Evolutionary conservation across 23 tunicate species (phyloP).

Genomic region (Corella eumyota): DNA sequence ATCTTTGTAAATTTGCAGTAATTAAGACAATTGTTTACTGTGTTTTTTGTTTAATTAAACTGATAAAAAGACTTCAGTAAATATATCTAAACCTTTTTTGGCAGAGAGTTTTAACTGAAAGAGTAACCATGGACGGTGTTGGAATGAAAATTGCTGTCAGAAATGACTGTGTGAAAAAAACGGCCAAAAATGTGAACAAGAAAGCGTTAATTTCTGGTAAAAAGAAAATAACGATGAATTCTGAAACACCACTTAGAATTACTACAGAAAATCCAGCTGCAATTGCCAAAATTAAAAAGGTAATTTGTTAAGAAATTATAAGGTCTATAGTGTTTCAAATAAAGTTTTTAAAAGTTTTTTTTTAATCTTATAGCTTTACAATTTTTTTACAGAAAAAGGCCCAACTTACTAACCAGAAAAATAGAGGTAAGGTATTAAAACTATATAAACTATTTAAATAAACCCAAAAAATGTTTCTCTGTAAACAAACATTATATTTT

Average conservation of each 20-base stretch:
- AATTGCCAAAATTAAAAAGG: conserved; percentile 37
- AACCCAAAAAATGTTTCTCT: too few relatives aligned
- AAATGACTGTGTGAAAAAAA: conserved; percentile 24
- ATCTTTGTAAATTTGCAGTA: too few relatives aligned
- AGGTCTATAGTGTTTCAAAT: background rate
- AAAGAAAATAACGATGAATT: too few relatives aligned
- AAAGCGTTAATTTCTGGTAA: conserved; percentile 3
- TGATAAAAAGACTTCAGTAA: background rate
- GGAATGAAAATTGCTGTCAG: conserved; percentile 61
- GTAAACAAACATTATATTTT: too few relatives aligned
- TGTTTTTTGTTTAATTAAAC: background rate
- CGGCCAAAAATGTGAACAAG: background rate
- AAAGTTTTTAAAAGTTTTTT: too few relatives aligned
- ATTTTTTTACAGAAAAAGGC: too few relatives aligned
- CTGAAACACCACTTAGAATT: too few relatives aligned
- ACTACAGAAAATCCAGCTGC: conserved; percentile 58
- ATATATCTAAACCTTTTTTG: background rate
- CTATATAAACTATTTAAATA: too few relatives aligned
- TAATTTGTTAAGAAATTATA: conserved; percentile 1
- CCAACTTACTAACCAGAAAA: too few relatives aligned
- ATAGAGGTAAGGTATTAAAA: too few relatives aligned
- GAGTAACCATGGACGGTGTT: conserved; percentile 33
- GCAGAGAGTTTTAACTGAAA: conserved; percentile 28
- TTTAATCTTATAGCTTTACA: too few relatives aligned
- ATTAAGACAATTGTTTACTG: background rate